Evolutionary conservation across 2,888 invertebrate genomes (phyloP), one percentile per base, ranked within the genome.

Genomic region (Cheilosia soror): DNA sequence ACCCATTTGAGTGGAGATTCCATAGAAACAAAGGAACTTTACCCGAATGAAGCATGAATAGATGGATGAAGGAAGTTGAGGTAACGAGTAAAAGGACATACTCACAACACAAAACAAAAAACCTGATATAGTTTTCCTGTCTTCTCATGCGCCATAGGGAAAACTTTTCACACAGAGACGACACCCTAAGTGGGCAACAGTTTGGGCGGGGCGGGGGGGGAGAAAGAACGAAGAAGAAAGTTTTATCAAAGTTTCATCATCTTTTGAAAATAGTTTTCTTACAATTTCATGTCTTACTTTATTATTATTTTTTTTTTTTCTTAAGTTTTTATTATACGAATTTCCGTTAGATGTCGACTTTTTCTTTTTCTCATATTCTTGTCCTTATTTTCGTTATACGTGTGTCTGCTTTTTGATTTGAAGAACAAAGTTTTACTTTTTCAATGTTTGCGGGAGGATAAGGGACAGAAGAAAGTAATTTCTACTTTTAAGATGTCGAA

Each of bases 201-300:
- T 51, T 53, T 65, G 25, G 15, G 29, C n/a, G 20, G 2, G 31
- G 0, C 25, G 33, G 13, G 25, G 25, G 29, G 25, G 2, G 31
- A 0, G 29, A 33, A 13, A 57, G 68, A 49, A 73, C 51, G 72
- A 68, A 68, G 72, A 37, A 25, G 55, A 83, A 83, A 83, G 63
- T 84, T 84, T 84, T 84, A 79, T 84, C 79, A 79, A 79, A 84
- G 75, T 84, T 79, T 75, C 80, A 80, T 83, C 79, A 83, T 84
- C 79, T 84, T 79, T 84, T 58, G 78, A 84, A 84, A 84, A 84
- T 84, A 84, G 79, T 84, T 84, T 84, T 84, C 80, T 75, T 75
- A 79, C 79, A 84, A 69, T 84, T 79, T 80, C 69, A 63, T 69
- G 79, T 84, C 72, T 75, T 68, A 65, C 53, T 77, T 53, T 63